Evolutionary conservation across 2,113 vertebrate genomes (phyloP), one percentile per base, ranked within the genome.

Genomic region (Glareola pratincola): DNA sequence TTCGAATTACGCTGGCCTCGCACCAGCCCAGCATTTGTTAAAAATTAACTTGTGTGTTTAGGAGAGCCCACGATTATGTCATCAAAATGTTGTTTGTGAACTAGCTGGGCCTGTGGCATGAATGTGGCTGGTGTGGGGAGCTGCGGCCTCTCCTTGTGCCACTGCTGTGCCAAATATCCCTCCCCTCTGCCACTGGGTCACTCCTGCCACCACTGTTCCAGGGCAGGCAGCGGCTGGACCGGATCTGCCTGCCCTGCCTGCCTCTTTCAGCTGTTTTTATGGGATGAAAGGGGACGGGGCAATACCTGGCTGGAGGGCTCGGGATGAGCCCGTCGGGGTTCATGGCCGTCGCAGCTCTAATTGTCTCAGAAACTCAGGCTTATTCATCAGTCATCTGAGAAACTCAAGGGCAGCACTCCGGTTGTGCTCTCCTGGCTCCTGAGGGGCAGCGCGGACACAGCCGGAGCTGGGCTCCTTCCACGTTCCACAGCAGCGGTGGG

Each of bases 391-490:
- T 36, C 8, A 2, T 51, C 51, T 82, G 43, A 56, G 60, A 53
- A 87, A 47, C 30, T 56, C 13, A 34, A 67, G 62, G 77, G 47
- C 72, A 77, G 68, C 24, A 19, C 39, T 17, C 54, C 4, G 1
- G 20, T 6, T 56, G 47, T 14, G 23, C 22, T 59, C 26, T 16
- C 6, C 47, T 48, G 24, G 47, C 60, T 92, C 32, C 0, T 0
- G 64, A 59, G 51, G 63, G 17, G 69, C 51, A 54, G 51, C 0
- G 0, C 0, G 0, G 32, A 24, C 43, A 36, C 17, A 45, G 47
- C 17, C 2, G 2, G 74, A 93, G 69, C 69, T 54, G 48, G 41
- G 12, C 13, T 78, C 4, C 21, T 67, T 71, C 54, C 56, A 59
- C 13, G 15, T n/a, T 67, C n/a, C 0, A 3, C 48, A 54, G 48